Conservation (phyloP, 2,797 vertebrate species). For the Gymnothorax reevesii region DNA sequence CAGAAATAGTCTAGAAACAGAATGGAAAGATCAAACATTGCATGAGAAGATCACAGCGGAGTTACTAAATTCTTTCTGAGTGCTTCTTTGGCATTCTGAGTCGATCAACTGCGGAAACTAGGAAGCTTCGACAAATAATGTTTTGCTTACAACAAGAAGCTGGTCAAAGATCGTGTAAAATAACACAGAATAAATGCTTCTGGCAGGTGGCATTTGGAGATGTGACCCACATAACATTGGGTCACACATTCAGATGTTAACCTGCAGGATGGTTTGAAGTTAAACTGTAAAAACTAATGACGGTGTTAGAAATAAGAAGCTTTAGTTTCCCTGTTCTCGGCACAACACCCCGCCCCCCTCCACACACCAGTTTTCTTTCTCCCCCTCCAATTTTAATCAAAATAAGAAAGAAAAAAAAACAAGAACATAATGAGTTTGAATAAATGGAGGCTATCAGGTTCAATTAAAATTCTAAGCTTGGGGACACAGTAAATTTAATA, state of each 20-base stretch:
- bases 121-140: background rate
- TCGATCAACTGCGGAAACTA: background rate
- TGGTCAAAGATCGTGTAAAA: background rate
- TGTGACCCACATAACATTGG: background rate
- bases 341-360: no score
- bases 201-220: background rate
- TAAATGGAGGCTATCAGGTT: background rate
- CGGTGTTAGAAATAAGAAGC: background rate
- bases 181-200: background rate
- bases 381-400: background rate
- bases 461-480: background rate
- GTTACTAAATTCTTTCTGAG: background rate
- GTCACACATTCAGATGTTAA: background rate
- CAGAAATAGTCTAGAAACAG: background rate
- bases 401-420: background rate
- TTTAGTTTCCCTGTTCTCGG: background rate
- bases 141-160: background rate
- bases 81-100: background rate
- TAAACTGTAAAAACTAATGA: background rate
- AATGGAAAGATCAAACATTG: background rate
- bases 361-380: background rate
- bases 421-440: conserved; percentile 12
- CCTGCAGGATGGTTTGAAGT: background rate
- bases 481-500: conserved; percentile 17
- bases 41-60: background rate